Base-by-base conservation (phyloP, 2,888 invertebrate genomes). In the Zaprionus obscuricornis region DNA sequence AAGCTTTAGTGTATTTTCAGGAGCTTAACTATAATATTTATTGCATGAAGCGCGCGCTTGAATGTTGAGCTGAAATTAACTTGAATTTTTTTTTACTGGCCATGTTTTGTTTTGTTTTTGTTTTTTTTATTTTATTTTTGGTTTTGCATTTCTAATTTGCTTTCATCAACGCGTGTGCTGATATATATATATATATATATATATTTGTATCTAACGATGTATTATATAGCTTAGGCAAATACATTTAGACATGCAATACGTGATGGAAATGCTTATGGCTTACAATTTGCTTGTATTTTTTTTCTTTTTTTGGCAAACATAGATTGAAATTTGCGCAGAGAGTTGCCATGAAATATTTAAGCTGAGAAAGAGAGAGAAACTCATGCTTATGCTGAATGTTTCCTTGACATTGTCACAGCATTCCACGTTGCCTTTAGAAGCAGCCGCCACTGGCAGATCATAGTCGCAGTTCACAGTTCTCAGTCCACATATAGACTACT, bases 81-180 rank as follows among this genome's bases (percentile, higher is more conserved):
- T n/a, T n/a, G n/a, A n/a, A n/a, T n/a, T n/a, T n/a, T n/a, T n/a
- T 17, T 10, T 11, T 13, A 8, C 7, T 3, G 6, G 16, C 5
- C 7, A 37, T 24, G 16, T 10, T 18, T 26, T 33, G 10, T 26
- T 42, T 3, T 29, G 11, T 20, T 40, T 31, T 14, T 34, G 22
- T 46, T 47, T 42, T 33, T 16, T 8, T 29, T 33, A 10, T 47
- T 52, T 54, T 47, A 16, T 39, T 20, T 84, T 51, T 45, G 57
- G n/a, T n/a, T n/a, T n/a, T 47, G 79, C 71, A 85, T 85, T 68
- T 62, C 37, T 75, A 68, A 75, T 79, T 72, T 68, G 65, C 58
- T 68, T 75, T 75, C 52, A 70, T 40, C 64, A 56, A 42, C 45
- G 62, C 66, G 46, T 36, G 40, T 46, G 34, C 16, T 42, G 39